Evolutionary conservation across 2,888 invertebrate species (phyloP).

Genomic region (Eucera pruinosa): DNA sequence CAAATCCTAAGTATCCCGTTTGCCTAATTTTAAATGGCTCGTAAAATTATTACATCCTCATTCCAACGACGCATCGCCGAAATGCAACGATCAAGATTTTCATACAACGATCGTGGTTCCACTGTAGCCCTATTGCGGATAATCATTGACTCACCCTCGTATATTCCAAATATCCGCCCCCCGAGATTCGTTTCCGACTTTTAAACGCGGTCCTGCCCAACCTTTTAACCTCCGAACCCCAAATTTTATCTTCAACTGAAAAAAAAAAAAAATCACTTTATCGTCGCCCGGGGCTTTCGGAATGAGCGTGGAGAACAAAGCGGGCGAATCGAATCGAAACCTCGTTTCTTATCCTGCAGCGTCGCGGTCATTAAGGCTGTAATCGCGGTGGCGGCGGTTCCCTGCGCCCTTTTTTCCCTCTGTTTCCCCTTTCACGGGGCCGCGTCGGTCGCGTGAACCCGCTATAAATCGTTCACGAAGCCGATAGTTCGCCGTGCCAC

Average conservation of each 20-base stretch:
- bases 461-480: constrained; percentile 60
- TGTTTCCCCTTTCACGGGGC: constrained; percentile 44
- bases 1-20: too few species aligned
- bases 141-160: too few species aligned
- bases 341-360: constrained; percentile 32
- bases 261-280: constrained; percentile 32
- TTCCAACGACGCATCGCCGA: too few species aligned
- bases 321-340: constrained; percentile 21
- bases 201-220: neutral
- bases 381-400: constrained; percentile 36
- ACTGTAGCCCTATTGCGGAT: too few species aligned
- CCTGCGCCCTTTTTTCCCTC: constrained; percentile 23
- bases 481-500: constrained; percentile 68
- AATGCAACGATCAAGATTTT: too few species aligned
- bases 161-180: constrained; percentile 28
- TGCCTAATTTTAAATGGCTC: too few species aligned
- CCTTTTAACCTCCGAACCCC: constrained; percentile 24
- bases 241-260: too few species aligned
- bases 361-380: constrained; percentile 47
- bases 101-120: too few species aligned
- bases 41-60: too few species aligned
- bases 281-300: neutral
- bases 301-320: constrained; percentile 5
- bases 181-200: neutral
- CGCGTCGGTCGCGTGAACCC: constrained; percentile 43